Percentiles rank a stretch among this genome's conserved stretches.
Conservation (phyloP, 2,888 invertebrate genomes). For the Tipula vernalis region DNA sequence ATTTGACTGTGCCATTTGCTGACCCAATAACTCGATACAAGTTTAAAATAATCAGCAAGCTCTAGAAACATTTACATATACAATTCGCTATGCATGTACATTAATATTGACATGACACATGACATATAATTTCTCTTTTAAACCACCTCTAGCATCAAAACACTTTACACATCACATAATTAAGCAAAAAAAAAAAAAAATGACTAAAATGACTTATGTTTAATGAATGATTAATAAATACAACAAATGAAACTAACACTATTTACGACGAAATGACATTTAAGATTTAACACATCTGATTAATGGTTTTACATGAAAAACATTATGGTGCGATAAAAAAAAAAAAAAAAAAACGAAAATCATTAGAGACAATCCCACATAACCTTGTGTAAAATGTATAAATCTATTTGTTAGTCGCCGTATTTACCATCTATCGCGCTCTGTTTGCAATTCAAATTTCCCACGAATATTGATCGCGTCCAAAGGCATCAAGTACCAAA, state of each 20-base stretch:
- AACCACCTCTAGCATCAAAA: not conserved
- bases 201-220: not conserved
- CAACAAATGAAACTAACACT: not conserved
- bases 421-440: not conserved
- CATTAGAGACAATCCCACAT: not conserved
- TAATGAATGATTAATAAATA: not conserved
- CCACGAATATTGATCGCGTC: not conserved
- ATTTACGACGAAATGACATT: not conserved
- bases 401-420: not conserved
- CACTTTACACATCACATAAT: not conserved
- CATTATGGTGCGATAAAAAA: not conserved
- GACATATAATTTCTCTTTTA: not conserved
- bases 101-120: not conserved
- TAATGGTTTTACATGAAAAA: not conserved
- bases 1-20: no score
- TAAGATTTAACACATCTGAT: not conserved
- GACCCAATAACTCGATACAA: no score
- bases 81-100: no score
- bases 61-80: no score
- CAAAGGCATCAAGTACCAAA: no score
- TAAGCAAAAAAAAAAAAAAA: not conserved
- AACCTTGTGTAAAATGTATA: not conserved
- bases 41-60: no score
- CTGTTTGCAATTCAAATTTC: not conserved
- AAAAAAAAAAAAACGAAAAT: not conserved